Base-by-base conservation (phyloP, 2,888 invertebrate genomes). In the Pheosia tremula region DNA sequence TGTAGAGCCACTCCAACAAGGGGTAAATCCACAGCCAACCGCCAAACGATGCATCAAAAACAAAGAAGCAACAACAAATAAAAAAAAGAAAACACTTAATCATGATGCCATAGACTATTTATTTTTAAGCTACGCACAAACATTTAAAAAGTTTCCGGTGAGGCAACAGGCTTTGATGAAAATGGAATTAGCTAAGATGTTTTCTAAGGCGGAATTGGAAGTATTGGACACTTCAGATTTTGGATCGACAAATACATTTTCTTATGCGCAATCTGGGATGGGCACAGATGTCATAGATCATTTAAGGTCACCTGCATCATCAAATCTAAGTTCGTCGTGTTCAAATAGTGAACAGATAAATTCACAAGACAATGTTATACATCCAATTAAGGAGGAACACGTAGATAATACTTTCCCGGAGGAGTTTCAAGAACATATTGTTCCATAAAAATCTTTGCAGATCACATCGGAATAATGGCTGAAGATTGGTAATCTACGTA, bases 111-210 rank as follows among this genome's bases (percentile, higher is more conserved):
- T 45, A 24, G 56, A 56, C n/a, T 45, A 45, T 36, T 45, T 56
- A 36, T 56, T 56, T 11, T 56, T 56, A 56, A 56, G 56, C 56
- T 56, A 56, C 36, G 56, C 56, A 45, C 43, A 56, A n/a, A 56
- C 56, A 6, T 56, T 56, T 45, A 56, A 56, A 45, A 56, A 56
- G 45, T 56, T 56, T 36, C 6, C 56, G 9, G 5, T 11, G 36
- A 8, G 56, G 36, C 43, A 56, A 56, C 56, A 56, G 11, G 56
- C 45, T 10, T 3, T 45, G 7, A 8, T 56, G 36, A 56, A 56
- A 45, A 45, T 56, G 56, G 45, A 56, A 45, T 36, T 56, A 45
- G 56, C 56, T 11, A 56, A 36, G 10, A 13, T 56, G 24, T 56
- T 56, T 45, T 24, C 56, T 8, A 56, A 36, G n/a, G 45, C 56